phyloP scores from a whole-genome alignment of 2,888 invertebrate genomes.

The Iphiclides podalirius region DNA sequence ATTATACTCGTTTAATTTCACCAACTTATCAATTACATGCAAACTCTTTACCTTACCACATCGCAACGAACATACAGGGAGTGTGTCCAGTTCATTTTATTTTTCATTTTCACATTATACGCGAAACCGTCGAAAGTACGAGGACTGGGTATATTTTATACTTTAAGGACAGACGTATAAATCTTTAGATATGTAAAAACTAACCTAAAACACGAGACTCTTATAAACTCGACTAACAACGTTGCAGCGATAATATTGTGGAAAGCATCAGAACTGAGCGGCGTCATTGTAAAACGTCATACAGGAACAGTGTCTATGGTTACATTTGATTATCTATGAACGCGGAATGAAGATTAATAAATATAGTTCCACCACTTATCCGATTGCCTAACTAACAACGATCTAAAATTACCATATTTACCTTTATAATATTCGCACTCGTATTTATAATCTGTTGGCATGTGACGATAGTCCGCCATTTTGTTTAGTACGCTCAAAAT shows the following conservation, averaged over 20 bases:
- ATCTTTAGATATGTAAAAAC: constrained; percentile 23
- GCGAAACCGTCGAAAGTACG: constrained; percentile 16
- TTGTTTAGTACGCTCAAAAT: constrained; percentile 1
- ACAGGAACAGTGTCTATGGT: constrained; percentile 50
- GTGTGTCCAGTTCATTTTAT: constrained; percentile 7
- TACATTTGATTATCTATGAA: constrained; percentile 28
- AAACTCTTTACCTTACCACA: constrained; percentile 34
- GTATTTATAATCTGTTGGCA: constrained; percentile 14
- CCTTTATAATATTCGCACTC: not conserved
- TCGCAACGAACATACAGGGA: constrained; percentile 29
- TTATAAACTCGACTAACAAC: not conserved
- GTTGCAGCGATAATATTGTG: not conserved
- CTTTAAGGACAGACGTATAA: constrained; percentile 12
- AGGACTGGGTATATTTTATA: constrained; percentile 2
- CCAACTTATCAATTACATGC: constrained; percentile 40
- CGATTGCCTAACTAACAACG: constrained; percentile 29
- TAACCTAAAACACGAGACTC: constrained; percentile 12
- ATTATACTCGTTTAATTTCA: constrained; percentile 41
- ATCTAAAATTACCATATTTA: constrained; percentile 3
- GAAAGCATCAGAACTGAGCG: constrained; percentile 11
- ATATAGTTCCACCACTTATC: constrained; percentile 39
- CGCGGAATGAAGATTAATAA: constrained; percentile 45
- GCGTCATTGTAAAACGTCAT: constrained; percentile 31
- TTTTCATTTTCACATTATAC: constrained; percentile 7
- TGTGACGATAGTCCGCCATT: constrained; percentile 4